These are phyloP conservation scores for Acrobasis repandana DNA, from an alignment of 2,888 invertebrate genomes.

Conservation along the genomic window DNA sequence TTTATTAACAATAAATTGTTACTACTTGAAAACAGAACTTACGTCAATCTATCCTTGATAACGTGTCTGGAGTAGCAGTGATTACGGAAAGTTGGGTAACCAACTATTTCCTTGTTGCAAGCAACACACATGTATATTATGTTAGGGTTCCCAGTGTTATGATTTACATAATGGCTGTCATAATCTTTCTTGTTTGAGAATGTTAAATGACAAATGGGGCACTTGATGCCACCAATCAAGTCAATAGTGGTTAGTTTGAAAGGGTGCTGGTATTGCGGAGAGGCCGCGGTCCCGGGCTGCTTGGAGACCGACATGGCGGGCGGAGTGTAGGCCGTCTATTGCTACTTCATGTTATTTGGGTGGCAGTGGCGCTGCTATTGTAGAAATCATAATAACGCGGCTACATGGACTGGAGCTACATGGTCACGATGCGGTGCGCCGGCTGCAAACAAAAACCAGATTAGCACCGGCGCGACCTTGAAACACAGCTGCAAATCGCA, in stretches of 20 bases:
- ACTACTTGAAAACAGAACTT: constrained; percentile 33
- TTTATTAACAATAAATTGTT: no score
- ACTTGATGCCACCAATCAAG: constrained; percentile 79
- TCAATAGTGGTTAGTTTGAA: constrained; percentile 67
- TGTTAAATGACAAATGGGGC: constrained; percentile 79
- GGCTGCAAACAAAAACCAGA: constrained; percentile 51
- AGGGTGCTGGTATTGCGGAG: constrained; percentile 14
- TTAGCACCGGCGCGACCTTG: constrained; percentile 43
- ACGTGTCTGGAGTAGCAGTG: constrained; percentile 83
- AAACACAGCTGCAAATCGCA: background rate
- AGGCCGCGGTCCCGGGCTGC: background rate
- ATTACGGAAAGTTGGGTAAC: constrained; percentile 82
- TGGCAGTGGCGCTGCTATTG: constrained; percentile 55
- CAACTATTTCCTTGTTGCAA: constrained; percentile 78
- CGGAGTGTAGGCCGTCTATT: constrained; percentile 72
- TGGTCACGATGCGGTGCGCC: constrained; percentile 50
- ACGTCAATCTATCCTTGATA: constrained; percentile 81
- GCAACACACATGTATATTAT: constrained; percentile 82
- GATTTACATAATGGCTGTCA: constrained; percentile 78
- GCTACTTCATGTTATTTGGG: constrained; percentile 58
- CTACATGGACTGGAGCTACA: constrained; percentile 58
- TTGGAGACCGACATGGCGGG: constrained; percentile 29
- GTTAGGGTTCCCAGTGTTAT: constrained; percentile 49
- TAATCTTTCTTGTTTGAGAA: constrained; percentile 78
- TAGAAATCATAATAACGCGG: constrained; percentile 54